Evolutionary conservation across 2,888 invertebrate genomes (phyloP), one percentile per base, ranked within the genome.

Genomic region (Crocallis elinguaria): DNA sequence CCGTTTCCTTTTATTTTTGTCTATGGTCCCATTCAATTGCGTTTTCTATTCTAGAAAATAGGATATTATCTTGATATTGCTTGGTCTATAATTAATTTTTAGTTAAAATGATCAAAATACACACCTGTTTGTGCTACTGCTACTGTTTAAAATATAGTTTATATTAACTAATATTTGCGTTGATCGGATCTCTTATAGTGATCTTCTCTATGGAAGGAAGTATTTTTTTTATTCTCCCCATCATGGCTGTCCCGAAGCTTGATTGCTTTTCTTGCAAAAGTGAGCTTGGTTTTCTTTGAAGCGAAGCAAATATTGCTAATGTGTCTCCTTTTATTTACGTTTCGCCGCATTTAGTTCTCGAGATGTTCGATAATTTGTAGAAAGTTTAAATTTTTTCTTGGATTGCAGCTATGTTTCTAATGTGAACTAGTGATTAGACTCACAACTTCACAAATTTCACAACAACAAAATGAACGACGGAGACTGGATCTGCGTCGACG

Each of bases 401-500:
- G 39, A 61, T 64, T 67, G 54, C 59, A 64, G 69, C 64, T 68
- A 74, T 71, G 73, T 50, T 57, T 71, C 46, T 64, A 64, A 67
- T 64, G 64, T 73, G 69, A 57, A 71, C 59, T 42, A 67, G 60
- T 60, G 13, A 11, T 16, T 27, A 16, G 8, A 27, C n/a, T 27
- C 7, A 16, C 13, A 16, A n/a, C n/a, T n/a, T n/a, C n/a, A n/a
- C n/a, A n/a, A n/a, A n/a, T n/a, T n/a, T n/a, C n/a, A n/a, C 38
- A 54, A 66, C 62, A 33, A 72, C 86, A 90, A 86, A 83, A 91
- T 91, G 91, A 91, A 90, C 82, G 91, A 91, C 75, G 94, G 88
- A 57, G 94, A 94, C 74, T 94, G 94, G 94, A 93, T 94, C 67
- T 94, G 94, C 75, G 87, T 86, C 52, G 94, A 94, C 77, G 71